Conservation (phyloP, 2,113 vertebrate genomes). For the Choloepus hoffmanni region DNA sequence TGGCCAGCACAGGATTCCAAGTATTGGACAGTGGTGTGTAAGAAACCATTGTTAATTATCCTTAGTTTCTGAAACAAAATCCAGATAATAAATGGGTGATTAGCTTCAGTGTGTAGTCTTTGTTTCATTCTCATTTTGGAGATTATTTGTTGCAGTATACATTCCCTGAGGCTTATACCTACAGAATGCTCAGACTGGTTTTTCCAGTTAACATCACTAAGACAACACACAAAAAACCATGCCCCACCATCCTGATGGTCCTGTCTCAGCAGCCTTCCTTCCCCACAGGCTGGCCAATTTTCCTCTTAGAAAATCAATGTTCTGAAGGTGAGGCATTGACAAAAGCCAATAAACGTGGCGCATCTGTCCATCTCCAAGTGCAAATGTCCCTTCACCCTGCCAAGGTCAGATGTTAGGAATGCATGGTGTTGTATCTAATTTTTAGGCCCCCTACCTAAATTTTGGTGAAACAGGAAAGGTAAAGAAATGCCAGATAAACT, state of each 20-base stretch:
- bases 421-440: not conserved
- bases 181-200: not conserved
- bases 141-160: conserved; percentile 17
- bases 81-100: not conserved
- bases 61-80: conserved; percentile 23
- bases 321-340: not conserved
- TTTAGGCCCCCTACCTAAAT: not conserved
- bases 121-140: conserved; percentile 7
- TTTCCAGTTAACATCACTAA: conserved; percentile 58
- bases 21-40: not conserved
- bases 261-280: not conserved
- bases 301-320: not conserved
- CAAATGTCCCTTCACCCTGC: not conserved
- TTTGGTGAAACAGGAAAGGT: conserved; percentile 15
- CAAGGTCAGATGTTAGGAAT: not conserved
- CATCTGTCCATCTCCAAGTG: not conserved
- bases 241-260: not conserved
- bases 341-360: not conserved
- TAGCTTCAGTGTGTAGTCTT: not conserved
- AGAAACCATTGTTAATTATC: not conserved
- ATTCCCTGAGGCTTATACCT: not conserved
- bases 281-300: not conserved
- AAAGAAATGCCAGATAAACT: not conserved
- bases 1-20: not conserved
- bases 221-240: not conserved